A percentile compares a stretch with the other conserved stretches of the same genome.
Evolutionary conservation across 2,797 vertebrate species (phyloP).

Genomic region (Xiphorhynchus erythropygius): DNA sequence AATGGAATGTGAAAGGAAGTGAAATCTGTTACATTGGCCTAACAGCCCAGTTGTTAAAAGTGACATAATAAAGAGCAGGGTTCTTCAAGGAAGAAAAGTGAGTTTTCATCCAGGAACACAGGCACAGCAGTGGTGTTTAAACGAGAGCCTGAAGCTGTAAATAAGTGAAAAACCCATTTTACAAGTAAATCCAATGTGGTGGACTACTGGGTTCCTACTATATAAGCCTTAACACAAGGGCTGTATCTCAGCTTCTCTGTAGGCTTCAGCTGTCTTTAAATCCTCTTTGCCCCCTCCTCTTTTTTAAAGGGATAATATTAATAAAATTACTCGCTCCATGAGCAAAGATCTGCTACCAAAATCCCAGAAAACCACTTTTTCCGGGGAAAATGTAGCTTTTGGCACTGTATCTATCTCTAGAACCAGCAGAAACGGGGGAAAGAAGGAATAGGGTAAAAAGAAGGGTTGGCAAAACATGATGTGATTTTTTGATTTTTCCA

Average conservation of each 20-base stretch:
- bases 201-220: neutral
- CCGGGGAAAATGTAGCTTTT: neutral
- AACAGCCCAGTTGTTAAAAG: neutral
- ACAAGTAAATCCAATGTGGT: neutral
- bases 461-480: neutral
- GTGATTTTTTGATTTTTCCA: neutral
- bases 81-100: neutral
- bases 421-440: neutral
- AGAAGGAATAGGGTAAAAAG: neutral
- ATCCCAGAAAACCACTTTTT: neutral
- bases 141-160: neutral
- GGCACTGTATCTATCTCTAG: neutral
- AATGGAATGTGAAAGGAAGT: conserved; percentile 49
- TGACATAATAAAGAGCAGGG: neutral
- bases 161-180: neutral
- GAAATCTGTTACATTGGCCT: conserved; percentile 14
- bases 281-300: neutral
- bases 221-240: neutral
- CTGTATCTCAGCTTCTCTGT: neutral
- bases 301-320: neutral
- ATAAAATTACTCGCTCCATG: neutral
- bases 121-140: neutral
- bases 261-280: neutral
- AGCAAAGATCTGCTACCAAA: neutral
- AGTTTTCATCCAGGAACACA: neutral